These are phyloP conservation scores for Petrocephalus sullivani DNA, from an alignment of 2,797 vertebrate species.

Conservation along the genomic window DNA sequence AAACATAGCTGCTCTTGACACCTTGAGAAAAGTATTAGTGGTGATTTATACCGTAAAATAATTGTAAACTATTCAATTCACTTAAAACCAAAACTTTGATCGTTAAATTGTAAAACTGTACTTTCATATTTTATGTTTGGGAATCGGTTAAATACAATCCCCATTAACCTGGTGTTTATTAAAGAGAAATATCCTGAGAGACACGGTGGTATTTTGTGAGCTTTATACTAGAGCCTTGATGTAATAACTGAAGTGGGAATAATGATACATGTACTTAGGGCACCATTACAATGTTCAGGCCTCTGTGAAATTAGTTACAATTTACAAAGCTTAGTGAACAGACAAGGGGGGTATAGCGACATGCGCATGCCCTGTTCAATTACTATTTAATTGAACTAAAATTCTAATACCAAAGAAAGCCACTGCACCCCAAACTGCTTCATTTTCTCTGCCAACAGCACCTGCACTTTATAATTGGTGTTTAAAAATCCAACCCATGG, in stretches of 20 bases:
- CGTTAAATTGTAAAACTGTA: background rate
- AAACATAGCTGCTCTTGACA: background rate
- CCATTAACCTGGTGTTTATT: conserved; percentile 2
- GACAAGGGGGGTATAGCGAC: background rate
- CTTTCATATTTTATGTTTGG: background rate
- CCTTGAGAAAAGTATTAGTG: background rate
- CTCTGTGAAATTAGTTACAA: conserved; percentile 15
- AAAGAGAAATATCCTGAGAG: background rate
- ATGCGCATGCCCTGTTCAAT: background rate
- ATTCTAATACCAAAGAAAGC: background rate
- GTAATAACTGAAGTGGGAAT: background rate
- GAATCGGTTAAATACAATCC: background rate
- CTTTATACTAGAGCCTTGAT: background rate
- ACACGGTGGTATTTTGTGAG: background rate
- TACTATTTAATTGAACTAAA: conserved; percentile 8
- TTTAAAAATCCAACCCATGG: background rate
- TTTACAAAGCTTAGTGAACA: background rate
- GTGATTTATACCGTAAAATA: background rate
- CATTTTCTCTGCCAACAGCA: background rate
- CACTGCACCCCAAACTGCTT: background rate
- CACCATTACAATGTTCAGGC: conserved; percentile 20
- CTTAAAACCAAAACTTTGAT: background rate
- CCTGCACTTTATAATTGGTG: background rate
- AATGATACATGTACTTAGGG: background rate
- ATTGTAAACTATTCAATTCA: background rate